Evolutionary conservation across 92 coral and sea anemone genomes (phyloP).

Genomic region (Zoanthus sociatus): DNA sequence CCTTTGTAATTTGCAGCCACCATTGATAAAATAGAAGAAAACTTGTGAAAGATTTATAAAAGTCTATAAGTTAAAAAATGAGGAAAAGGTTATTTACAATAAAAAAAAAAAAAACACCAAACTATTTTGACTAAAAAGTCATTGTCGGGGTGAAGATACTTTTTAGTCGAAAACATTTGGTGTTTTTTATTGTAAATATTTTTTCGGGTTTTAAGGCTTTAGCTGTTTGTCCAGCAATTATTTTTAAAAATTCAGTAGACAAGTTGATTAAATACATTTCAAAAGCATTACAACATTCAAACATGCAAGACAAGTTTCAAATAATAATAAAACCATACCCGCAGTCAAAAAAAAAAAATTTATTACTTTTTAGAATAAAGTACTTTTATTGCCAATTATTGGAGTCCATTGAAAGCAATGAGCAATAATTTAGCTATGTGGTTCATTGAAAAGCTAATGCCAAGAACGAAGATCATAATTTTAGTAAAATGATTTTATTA

Average conservation of each 20-base stretch:
- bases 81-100: no score
- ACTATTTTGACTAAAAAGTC: not conserved
- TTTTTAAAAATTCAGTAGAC: not conserved
- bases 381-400: constrained; percentile 29
- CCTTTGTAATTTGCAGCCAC: constrained; percentile 47
- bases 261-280: constrained; percentile 1
- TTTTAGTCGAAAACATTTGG: no score
- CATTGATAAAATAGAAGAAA: constrained; percentile 34
- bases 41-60: constrained; percentile 13
- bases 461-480: constrained; percentile 18
- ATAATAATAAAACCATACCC: constrained; percentile 34
- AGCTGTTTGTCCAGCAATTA: constrained; percentile 36
- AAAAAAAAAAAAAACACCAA: not conserved
- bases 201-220: not conserved
- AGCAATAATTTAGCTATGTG: constrained; percentile 6
- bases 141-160: no score
- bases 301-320: constrained; percentile 24
- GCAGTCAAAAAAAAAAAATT: not conserved
- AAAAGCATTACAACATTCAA: constrained; percentile 15
- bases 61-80: no score
- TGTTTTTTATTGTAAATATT: no score
- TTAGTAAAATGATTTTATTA: not conserved
- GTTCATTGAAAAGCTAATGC: constrained; percentile 2
- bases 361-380: not conserved
- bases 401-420: constrained; percentile 39